Percentiles rank a stretch among this genome's conserved stretches.
Conservation (phyloP, 2,797 vertebrate species). For the Meriones psammophilus region DNA sequence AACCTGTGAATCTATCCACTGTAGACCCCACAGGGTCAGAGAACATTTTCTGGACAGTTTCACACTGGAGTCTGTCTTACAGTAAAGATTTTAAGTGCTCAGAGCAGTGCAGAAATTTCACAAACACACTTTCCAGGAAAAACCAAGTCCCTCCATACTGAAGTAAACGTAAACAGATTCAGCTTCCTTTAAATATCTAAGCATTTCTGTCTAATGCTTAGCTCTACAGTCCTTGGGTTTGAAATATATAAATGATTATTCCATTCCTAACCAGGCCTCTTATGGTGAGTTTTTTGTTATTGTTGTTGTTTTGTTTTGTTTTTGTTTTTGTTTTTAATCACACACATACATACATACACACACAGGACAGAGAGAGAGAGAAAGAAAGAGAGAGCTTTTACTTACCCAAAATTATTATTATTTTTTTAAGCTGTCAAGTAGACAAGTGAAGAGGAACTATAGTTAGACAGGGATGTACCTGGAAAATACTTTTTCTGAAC, state of each 20-base stretch:
- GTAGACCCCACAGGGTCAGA: neutral
- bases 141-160: too few species aligned
- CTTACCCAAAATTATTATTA: neutral
- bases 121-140: neutral
- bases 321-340: too few species aligned
- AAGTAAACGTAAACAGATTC: slow-evolving; percentile 26
- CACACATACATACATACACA: neutral
- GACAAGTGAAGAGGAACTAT: neutral
- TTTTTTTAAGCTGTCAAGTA: neutral
- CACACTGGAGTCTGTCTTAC: neutral
- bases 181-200: neutral
- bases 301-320: too few species aligned
- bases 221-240: slow-evolving; percentile 34
- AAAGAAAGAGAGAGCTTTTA: neutral
- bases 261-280: neutral
- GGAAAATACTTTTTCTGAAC: neutral
- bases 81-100: neutral
- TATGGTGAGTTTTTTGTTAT: neutral
- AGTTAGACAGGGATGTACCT: neutral
- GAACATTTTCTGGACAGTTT: neutral
- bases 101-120: neutral
- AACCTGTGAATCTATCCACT: neutral
- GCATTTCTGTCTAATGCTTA: neutral
- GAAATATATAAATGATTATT: neutral
- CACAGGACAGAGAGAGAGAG: neutral